These are phyloP conservation scores for Corythornis leucogaster DNA, from an alignment of 2,797 vertebrate species.

Conservation along the genomic window DNA sequence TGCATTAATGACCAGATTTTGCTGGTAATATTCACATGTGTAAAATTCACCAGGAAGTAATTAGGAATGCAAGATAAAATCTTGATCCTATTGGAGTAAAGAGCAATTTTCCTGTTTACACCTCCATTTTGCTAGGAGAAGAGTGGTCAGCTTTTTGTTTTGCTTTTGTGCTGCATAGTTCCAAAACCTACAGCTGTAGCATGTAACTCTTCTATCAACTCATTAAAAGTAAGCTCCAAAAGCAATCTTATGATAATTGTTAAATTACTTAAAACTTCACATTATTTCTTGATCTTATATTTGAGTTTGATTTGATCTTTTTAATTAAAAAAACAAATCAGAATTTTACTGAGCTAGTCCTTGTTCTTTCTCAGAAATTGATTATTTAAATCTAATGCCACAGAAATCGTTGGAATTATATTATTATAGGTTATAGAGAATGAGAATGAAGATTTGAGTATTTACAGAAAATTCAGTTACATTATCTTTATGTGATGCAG, in stretches of 20 bases:
- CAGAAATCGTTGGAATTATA: not conserved
- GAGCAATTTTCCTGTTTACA: constrained; percentile 38
- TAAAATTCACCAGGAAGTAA: constrained; percentile 49
- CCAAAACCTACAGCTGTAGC: not conserved
- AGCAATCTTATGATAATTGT: not conserved
- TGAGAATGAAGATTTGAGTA: not conserved
- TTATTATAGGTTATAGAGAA: not conserved
- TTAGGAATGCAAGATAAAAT: not conserved
- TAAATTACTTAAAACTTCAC: not conserved
- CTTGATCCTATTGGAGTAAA: not conserved
- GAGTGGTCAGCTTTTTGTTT: not conserved
- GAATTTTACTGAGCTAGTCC: not conserved
- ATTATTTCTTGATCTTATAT: not conserved
- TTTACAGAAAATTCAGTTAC: not conserved
- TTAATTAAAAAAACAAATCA: not conserved
- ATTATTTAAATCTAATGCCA: not conserved
- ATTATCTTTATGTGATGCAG: not conserved
- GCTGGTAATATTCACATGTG: constrained; percentile 50
- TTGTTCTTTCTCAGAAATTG: not conserved
- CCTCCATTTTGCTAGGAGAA: not conserved
- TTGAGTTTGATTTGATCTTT: not conserved
- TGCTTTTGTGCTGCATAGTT: not conserved
- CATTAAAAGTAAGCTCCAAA: not conserved
- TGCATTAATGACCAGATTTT: constrained; percentile 2
- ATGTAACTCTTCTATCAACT: not conserved